A percentile compares a stretch with the other conserved stretches of the same genome.
These are phyloP conservation scores for Parasteatoda lunata DNA, from an alignment of 2,888 invertebrate species.

Conservation along the genomic window DNA sequence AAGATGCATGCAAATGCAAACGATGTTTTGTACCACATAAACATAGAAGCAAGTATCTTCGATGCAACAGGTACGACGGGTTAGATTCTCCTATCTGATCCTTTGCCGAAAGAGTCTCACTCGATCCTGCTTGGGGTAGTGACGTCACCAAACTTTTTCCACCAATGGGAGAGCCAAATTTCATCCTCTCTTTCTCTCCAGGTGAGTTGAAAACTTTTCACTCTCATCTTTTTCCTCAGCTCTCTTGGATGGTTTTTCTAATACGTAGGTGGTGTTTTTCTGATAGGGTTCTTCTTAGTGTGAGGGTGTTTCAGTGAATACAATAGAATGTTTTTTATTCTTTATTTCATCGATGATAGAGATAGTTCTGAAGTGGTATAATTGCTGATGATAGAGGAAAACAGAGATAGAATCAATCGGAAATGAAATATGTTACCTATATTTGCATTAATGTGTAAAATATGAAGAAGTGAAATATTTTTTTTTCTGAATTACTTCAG, in stretches of 20 bases:
- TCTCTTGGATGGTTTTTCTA: slow-evolving; percentile 8
- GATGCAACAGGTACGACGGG: slow-evolving; percentile 53
- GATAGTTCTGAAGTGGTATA: no score
- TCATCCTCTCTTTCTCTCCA: slow-evolving; percentile 9
- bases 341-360: neutral
- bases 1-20: slow-evolving; percentile 39
- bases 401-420: no score
- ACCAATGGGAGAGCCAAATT: slow-evolving; percentile 44
- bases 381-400: no score
- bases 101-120: neutral
- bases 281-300: slow-evolving; percentile 8
- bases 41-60: neutral
- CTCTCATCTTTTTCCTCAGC: slow-evolving; percentile 21
- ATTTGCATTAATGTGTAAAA: no score
- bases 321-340: slow-evolving; percentile 4
- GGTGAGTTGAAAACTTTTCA: slow-evolving; percentile 38
- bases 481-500: no score
- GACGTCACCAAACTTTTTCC: slow-evolving; percentile 24
- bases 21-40: slow-evolving; percentile 4
- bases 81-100: slow-evolving; percentile 19
- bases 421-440: no score
- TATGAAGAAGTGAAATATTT: no score
- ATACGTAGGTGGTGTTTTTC: slow-evolving; percentile 30
- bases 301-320: no score
- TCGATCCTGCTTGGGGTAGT: slow-evolving; percentile 38